Evolutionary conservation across 2,797 vertebrate species (phyloP), one percentile per base, ranked within the genome.

Genomic region (Acipenser transmontanus): DNA sequence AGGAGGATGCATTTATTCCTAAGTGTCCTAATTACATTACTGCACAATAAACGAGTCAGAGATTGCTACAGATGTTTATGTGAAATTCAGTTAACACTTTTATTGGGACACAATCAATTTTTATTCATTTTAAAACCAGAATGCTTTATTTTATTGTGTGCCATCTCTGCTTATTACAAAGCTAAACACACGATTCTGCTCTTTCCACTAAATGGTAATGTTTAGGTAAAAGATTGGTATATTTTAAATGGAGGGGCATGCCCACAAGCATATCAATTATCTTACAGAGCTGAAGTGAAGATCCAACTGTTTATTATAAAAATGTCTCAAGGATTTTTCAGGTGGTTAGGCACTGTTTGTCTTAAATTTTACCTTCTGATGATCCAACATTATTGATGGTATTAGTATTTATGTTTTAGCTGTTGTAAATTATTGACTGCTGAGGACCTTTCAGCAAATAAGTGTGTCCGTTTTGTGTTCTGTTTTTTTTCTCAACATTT

Each of bases 61-160:
- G 85, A 89, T 92, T 89, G 90, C 95, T 95, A 88, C 94, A 97
- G 96, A 97, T 95, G 94, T 96, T 99, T 96, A 97, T 94, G 92
- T 91, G 94, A 92, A 97, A 99, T 96, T 91, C 92, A 98, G 95
- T 99, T 99, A 99, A 98, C 95, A 96, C 95, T 98, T 97, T 97
- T 98, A 98, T 96, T 95, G 94, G 94, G 93, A 98, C 91, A 90
- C 95, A 99, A 98, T 99, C 97, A 98, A 99, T 99, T 95, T 94
- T 98, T 98, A 99, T 98, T 95, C 94, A 95, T 95, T 99, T 99
- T 96, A 93, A 94, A 95, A 92, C 88, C 92, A 91, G 91, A 94
- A 95, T 94, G 92, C 93, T 93, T 96, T 97, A 89, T 96, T 95
- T 97, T 90, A 94, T 98, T 94, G 93, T 94, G 91, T 92, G 90